Evolutionary conservation across 2,113 vertebrate species (phyloP).

Genomic region (Oncorhynchus masou): DNA sequence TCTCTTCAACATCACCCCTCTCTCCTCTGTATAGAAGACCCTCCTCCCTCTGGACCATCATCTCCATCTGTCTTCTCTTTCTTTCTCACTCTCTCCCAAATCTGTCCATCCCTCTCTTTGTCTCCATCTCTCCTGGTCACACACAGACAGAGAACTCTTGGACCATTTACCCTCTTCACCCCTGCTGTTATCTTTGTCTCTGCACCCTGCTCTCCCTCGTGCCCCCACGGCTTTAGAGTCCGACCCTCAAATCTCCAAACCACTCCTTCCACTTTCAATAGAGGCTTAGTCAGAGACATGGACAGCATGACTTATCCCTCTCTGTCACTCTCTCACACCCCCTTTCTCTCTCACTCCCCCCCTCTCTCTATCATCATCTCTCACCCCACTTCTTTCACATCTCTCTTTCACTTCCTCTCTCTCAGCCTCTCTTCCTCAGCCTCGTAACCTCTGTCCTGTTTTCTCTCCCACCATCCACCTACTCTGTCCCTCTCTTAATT

Average conservation of each 20-base stretch:
- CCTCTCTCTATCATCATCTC: not conserved
- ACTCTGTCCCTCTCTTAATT: not conserved
- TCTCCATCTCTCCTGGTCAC: conserved; percentile 16
- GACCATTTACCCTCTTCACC: conserved; percentile 9
- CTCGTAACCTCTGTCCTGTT: not conserved
- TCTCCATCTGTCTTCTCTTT: conserved; percentile 6
- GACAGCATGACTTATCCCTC: not conserved
- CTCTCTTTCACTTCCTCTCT: too few relatives aligned
- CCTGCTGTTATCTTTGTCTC: conserved; percentile 44
- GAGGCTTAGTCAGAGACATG: conserved; percentile 1
- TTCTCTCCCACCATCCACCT: not conserved
- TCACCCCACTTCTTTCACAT: not conserved
- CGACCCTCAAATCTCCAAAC: conserved; percentile 41
- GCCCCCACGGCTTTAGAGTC: conserved; percentile 20
- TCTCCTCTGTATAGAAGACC: conserved; percentile 3
- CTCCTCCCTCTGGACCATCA: not conserved
- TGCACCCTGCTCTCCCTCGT: conserved; percentile 23
- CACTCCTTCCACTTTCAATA: conserved; percentile 23
- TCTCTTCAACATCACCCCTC: conserved; percentile 16
- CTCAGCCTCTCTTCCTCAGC: not conserved
- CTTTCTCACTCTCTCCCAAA: too few relatives aligned
- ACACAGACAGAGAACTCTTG: not conserved
- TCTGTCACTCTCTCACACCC: not conserved
- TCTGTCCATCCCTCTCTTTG: too few relatives aligned
- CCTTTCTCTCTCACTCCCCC: not conserved